A percentile compares a stretch with the other conserved stretches of the same genome.
Evolutionary conservation across 2,888 invertebrate genomes (phyloP).

Genomic region (Micoletzkya japonica): DNA sequence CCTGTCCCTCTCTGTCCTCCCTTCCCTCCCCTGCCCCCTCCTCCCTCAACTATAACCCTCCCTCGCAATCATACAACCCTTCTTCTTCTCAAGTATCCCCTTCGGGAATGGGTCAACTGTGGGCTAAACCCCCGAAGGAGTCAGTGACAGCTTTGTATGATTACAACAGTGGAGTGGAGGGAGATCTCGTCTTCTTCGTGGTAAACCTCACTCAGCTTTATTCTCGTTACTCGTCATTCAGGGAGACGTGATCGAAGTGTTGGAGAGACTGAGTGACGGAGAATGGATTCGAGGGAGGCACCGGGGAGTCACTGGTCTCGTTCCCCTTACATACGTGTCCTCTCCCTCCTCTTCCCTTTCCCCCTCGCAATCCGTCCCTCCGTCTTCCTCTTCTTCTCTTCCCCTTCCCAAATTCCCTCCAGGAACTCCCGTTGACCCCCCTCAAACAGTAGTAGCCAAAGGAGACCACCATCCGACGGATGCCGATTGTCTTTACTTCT

Average conservation of each 20-base stretch:
- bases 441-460: conserved; percentile 30
- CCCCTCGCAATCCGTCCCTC: background rate
- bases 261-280: conserved; percentile 22
- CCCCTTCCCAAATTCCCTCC: conserved; percentile 9
- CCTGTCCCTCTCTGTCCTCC: conserved; percentile 35
- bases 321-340: conserved; percentile 22
- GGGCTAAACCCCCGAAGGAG: conserved; percentile 14
- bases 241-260: conserved; percentile 26
- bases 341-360: background rate
- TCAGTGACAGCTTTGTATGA: conserved; percentile 48
- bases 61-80: background rate
- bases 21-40: conserved; percentile 29
- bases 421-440: conserved; percentile 10
- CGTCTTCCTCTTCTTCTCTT: background rate
- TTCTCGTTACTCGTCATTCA: background rate
- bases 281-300: conserved; percentile 20
- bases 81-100: conserved; percentile 1
- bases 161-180: conserved; percentile 46
- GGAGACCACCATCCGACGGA: conserved; percentile 45
- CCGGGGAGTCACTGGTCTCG: conserved; percentile 18
- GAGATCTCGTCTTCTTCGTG: conserved; percentile 34
- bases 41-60: background rate
- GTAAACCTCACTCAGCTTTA: background rate
- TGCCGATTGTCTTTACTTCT: conserved; percentile 44
- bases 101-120: background rate